Evolutionary conservation across 2,888 invertebrate genomes (phyloP), one percentile per base, ranked within the genome.

Genomic region (Euplagia quadripunctaria): DNA sequence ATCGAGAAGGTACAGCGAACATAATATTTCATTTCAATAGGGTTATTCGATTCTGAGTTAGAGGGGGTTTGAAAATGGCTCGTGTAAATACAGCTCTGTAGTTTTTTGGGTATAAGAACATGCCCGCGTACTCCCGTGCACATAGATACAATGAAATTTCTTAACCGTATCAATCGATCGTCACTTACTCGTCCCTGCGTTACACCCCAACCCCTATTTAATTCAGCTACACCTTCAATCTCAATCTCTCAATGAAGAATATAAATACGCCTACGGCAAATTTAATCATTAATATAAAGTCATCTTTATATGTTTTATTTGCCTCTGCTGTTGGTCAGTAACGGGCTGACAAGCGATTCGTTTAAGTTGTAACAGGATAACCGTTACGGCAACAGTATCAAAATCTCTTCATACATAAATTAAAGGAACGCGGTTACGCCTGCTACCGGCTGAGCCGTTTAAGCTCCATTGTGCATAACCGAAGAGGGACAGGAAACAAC

Each of bases 381-480:
- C 70, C 65, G 74, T 77, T 74, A 84, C 82, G 85, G 86, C 71
- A 73, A 74, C 58, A 71, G 88, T 91, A 92, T 92, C 92, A 92
- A 92, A 92, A 92, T 92, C 92, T 92, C 90, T 86, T 91, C 91
- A 91, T 92, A 90, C 91, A 93, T 93, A 94, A 94, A 92, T 93
- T 91, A 92, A 90, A 88, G 88, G 85, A 85, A 86, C 86, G 89
- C 77, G 89, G 90, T 89, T 87, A 86, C 84, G 86, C 82, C 77
- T 82, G 85, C 88, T 87, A 85, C 89, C 84, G 86, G 85, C 85
- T 88, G 88, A 91, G 88, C 90, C 89, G 83, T 89, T 92, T 91
- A 93, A 92, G 90, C 91, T 85, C 86, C 86, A 90, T 93, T 91
- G 91, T 92, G 92, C 90, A 93, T 92, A 92, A 91, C 90, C 89